phyloP scores from a whole-genome alignment of 1,140 invertebrate genomes.

The Drosophila ohnishii region DNA sequence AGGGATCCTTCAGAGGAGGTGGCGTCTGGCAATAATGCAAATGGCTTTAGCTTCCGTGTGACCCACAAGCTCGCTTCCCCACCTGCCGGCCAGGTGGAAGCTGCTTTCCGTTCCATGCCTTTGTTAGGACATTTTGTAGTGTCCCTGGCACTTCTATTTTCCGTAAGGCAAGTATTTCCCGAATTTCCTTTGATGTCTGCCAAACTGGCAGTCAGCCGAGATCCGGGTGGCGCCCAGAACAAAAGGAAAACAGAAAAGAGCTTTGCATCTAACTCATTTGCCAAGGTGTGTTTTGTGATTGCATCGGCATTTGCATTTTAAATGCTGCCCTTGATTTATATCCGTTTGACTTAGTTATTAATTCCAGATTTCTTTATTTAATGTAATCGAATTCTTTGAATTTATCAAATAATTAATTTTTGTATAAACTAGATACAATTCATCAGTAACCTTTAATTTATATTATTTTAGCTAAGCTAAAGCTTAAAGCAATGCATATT shows the following conservation, averaged over 20 bases:
- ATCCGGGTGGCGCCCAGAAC: neutral
- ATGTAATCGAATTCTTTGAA: neutral
- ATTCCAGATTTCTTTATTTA: neutral
- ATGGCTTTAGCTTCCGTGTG: constrained; percentile 72
- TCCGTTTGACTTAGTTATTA: neutral
- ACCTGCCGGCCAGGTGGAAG: constrained; percentile 24
- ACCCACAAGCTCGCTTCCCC: constrained; percentile 34
- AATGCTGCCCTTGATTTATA: constrained; percentile 19
- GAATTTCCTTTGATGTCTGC: constrained; percentile 41
- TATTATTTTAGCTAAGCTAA: too few species aligned
- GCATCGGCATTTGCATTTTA: constrained; percentile 37
- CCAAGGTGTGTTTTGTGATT: constrained; percentile 15
- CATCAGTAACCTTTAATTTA: too few species aligned
- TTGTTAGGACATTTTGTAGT: constrained; percentile 45
- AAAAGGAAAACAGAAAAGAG: neutral
- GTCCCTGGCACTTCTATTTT: constrained; percentile 68
- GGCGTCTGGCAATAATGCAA: constrained; percentile 68
- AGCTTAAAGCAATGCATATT: neutral
- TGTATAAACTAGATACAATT: too few species aligned
- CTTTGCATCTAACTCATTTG: constrained; percentile 18
- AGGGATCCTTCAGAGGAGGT: constrained; percentile 15
- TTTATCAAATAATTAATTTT: too few species aligned
- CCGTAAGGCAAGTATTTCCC: constrained; percentile 20
- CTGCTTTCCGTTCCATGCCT: constrained; percentile 20
- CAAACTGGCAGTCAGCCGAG: constrained; percentile 18